These are phyloP conservation scores for Bettongia penicillata DNA, from an alignment of 2,113 vertebrate genomes.

Conservation along the genomic window DNA sequence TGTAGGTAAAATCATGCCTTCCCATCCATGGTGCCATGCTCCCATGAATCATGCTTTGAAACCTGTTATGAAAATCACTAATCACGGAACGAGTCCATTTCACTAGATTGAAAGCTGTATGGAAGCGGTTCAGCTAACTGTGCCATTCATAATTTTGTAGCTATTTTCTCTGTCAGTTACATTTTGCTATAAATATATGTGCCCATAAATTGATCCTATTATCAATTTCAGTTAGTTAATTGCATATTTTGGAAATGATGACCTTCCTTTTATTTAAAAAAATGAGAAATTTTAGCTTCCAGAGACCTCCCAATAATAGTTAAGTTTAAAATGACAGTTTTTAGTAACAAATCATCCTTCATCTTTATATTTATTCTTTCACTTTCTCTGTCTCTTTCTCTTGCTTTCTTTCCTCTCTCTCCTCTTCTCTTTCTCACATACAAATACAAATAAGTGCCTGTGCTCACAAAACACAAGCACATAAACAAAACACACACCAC, in stretches of 20 bases:
- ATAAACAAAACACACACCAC: constrained; percentile 62
- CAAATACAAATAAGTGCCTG: not conserved
- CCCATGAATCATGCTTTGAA: constrained; percentile 47
- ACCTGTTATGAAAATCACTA: constrained; percentile 35
- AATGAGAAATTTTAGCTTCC: constrained; percentile 71
- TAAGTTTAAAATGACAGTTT: constrained; percentile 68
- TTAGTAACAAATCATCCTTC: constrained; percentile 62
- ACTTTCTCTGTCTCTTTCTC: not conserved
- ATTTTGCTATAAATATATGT: constrained; percentile 77
- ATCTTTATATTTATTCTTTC: constrained; percentile 57
- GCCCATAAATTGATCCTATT: constrained; percentile 64
- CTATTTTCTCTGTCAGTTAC: constrained; percentile 80
- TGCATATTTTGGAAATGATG: constrained; percentile 80
- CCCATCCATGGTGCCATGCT: constrained; percentile 1
- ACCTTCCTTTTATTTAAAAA: constrained; percentile 77
- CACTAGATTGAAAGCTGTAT: constrained; percentile 66
- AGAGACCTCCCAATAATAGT: constrained; percentile 65
- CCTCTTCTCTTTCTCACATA: not conserved
- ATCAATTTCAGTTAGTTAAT: constrained; percentile 80
- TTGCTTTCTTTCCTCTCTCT: no score
- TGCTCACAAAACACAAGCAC: constrained; percentile 1
- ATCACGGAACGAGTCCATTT: constrained; percentile 56
- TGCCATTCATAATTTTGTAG: constrained; percentile 76
- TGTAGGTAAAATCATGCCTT: constrained; percentile 33
- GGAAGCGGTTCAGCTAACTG: constrained; percentile 63